These are phyloP conservation scores for Caenorhabditis panamensis DNA, from an alignment of 2,888 invertebrate species.

Conservation along the genomic window DNA sequence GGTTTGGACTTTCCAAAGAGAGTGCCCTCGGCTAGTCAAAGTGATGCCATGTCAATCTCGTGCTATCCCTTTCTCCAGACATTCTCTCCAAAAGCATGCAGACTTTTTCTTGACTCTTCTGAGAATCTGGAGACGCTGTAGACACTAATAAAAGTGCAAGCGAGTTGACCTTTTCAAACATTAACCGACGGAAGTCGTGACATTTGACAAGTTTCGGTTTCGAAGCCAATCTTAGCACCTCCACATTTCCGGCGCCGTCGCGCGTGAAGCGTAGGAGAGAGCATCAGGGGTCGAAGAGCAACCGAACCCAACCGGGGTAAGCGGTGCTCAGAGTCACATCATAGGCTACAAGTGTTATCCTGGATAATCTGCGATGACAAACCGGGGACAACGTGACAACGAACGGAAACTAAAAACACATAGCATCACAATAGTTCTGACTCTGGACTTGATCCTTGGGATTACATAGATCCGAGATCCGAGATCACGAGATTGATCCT, in stretches of 20 bases:
- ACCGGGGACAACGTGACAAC: constrained; percentile 1
- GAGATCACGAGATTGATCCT: too few species aligned
- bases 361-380: not conserved
- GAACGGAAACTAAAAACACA: not conserved
- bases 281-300: constrained; percentile 15
- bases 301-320: not conserved
- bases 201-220: constrained; percentile 10
- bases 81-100: not conserved
- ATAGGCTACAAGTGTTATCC: not conserved
- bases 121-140: not conserved
- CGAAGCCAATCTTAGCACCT: not conserved
- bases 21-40: not conserved
- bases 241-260: not conserved
- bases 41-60: constrained; percentile 2
- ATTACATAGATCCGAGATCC: too few species aligned
- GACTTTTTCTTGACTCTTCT: not conserved
- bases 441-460: not conserved
- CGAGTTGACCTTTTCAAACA: not conserved
- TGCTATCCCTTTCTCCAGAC: not conserved
- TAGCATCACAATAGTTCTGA: not conserved
- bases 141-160: not conserved
- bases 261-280: constrained; percentile 4
- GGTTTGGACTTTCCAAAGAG: not conserved
- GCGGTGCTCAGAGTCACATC: not conserved
- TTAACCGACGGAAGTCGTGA: not conserved